These are phyloP conservation scores for Lutjanus argentimaculatus DNA, from an alignment of 2,797 vertebrate species.

Conservation along the genomic window DNA sequence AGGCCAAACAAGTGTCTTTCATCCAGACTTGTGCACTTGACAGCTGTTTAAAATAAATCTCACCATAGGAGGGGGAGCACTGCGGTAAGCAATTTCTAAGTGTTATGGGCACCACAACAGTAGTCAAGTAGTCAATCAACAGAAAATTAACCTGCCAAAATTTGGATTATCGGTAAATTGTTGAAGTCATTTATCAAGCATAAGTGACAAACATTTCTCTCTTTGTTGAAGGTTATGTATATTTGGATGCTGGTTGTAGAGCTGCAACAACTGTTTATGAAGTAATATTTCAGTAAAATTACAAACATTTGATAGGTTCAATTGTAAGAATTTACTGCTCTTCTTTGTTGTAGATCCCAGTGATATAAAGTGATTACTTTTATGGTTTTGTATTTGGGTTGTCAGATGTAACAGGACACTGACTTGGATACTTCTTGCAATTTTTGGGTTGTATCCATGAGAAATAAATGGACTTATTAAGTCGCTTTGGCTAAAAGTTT, in stretches of 20 bases:
- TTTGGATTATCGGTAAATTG: not conserved
- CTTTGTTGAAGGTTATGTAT: not conserved
- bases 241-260: not conserved
- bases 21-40: not conserved
- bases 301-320: not conserved
- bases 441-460: not conserved
- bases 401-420: not conserved
- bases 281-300: not conserved
- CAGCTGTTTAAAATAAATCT: conserved; percentile 12
- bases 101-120: not conserved
- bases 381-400: not conserved
- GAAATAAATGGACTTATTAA: not conserved
- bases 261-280: not conserved
- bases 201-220: no score
- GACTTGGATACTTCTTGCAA: not conserved
- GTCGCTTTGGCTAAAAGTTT: not conserved
- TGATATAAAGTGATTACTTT: not conserved
- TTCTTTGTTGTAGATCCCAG: not conserved
- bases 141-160: not conserved
- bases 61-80: not conserved
- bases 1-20: conserved; percentile 14
- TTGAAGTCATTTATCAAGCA: not conserved
- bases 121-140: no score
- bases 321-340: not conserved
- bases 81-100: not conserved